Evolutionary conservation across 2,888 invertebrate species (phyloP).

Genomic region (Odontocolon sp.): DNA sequence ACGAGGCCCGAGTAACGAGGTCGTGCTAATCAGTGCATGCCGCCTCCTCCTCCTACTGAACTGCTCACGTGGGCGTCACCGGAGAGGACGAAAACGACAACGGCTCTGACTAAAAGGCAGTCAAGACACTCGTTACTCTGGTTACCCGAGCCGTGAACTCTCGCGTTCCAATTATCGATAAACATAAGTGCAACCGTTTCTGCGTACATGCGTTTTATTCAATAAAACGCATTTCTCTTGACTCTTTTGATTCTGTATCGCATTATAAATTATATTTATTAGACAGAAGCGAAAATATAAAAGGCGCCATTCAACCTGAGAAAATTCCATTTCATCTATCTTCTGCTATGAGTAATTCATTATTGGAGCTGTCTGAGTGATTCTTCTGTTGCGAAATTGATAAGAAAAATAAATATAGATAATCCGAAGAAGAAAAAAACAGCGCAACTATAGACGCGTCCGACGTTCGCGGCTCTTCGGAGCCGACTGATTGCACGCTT

Average conservation of each 20-base stretch:
- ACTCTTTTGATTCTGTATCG: background rate
- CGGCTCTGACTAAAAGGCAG: background rate
- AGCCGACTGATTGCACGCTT: conserved; percentile 27
- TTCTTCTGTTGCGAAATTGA: too few relatives aligned
- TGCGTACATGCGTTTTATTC: conserved; percentile 11
- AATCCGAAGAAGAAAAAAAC: background rate
- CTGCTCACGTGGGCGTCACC: conserved; percentile 45
- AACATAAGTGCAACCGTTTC: conserved; percentile 13
- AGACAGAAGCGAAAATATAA: too few relatives aligned
- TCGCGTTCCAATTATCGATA: conserved; percentile 50
- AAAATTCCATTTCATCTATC: too few relatives aligned
- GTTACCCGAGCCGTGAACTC: conserved; percentile 37
- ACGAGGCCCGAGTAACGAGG: conserved; percentile 58
- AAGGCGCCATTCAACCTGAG: too few relatives aligned
- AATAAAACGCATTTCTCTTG: conserved; percentile 1
- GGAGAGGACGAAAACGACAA: conserved; percentile 22
- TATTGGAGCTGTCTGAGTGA: too few relatives aligned
- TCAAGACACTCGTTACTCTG: conserved; percentile 47
- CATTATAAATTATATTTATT: too few relatives aligned
- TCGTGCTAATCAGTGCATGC: conserved; percentile 61
- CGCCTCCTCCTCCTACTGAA: conserved; percentile 25
- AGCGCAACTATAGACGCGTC: background rate
- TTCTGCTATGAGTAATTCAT: too few relatives aligned
- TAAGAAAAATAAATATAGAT: background rate
- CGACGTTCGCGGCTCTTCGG: conserved; percentile 24